Evolutionary conservation across 2,113 vertebrate species (phyloP).

Genomic region (Tupaia tana): DNA sequence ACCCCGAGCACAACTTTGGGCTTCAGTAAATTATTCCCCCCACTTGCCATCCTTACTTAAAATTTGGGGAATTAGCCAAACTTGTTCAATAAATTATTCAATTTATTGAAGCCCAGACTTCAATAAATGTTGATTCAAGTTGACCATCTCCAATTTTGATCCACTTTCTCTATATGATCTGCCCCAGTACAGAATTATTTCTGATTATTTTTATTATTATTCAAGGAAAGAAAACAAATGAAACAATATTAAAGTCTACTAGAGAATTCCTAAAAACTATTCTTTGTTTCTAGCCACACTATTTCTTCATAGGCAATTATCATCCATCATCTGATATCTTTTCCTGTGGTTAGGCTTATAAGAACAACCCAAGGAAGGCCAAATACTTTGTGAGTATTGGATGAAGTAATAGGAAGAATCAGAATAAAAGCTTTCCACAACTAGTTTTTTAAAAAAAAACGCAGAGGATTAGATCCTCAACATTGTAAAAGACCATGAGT

Average conservation of each 20-base stretch:
- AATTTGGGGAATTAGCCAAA: slow-evolving; percentile 24
- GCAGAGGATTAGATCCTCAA: not conserved
- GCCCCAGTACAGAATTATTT: slow-evolving; percentile 41
- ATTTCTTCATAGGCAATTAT: slow-evolving; percentile 29
- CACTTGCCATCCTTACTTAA: not conserved
- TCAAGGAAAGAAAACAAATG: slow-evolving; percentile 37
- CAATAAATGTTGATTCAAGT: slow-evolving; percentile 18
- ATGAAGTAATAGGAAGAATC: slow-evolving; percentile 18
- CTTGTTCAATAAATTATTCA: not conserved
- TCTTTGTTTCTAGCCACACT: slow-evolving; percentile 3
- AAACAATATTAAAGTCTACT: not conserved
- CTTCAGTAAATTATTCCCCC: not conserved
- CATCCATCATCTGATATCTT: slow-evolving; percentile 22
- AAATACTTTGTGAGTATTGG: not conserved
- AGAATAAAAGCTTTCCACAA: slow-evolving; percentile 37
- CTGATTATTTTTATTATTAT: not conserved
- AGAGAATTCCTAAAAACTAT: not conserved
- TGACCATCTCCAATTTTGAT: not conserved
- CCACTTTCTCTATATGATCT: not conserved
- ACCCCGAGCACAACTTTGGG: not conserved
- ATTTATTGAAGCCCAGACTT: not conserved
- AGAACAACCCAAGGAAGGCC: not conserved
- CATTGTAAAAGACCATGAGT: slow-evolving; percentile 20
- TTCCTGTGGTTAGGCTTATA: slow-evolving; percentile 10
- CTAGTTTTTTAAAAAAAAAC: slow-evolving; percentile 17